Evolutionary conservation across 2,113 vertebrate species (phyloP).

Genomic region (Psilopogon haemacephalus): DNA sequence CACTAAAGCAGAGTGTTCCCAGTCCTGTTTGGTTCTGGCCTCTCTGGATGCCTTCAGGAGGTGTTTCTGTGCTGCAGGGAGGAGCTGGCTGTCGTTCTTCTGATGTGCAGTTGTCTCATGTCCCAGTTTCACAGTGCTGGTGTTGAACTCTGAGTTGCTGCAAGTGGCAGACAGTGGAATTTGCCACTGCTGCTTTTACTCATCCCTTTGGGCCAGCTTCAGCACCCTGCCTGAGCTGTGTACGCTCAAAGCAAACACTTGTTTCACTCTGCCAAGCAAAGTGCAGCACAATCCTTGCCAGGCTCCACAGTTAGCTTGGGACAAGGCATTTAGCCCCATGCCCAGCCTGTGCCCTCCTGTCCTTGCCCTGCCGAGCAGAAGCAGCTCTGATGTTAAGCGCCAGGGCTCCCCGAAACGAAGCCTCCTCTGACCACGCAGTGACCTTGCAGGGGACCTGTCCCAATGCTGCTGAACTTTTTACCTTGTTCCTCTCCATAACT

Average conservation of each 20-base stretch:
- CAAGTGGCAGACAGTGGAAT: not conserved
- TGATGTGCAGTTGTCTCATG: rapidly evolving
- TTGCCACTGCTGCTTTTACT: not conserved
- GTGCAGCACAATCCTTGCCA: not conserved
- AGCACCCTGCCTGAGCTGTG: not conserved
- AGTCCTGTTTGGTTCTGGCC: rapidly evolving
- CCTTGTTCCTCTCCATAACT: constrained; percentile 49
- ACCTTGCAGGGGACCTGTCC: constrained; percentile 13
- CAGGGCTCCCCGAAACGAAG: not conserved
- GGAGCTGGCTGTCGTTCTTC: not conserved
- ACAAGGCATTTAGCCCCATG: not conserved
- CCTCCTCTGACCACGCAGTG: not conserved
- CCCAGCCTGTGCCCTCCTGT: not conserved
- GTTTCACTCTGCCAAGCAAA: not conserved
- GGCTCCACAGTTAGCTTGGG: not conserved
- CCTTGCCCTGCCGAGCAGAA: not conserved
- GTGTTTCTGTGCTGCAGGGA: not conserved
- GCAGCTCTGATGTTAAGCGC: not conserved
- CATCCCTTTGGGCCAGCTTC: rapidly evolving
- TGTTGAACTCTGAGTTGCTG: rapidly evolving
- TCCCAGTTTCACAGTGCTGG: not conserved
- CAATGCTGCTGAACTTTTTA: constrained; percentile 50
- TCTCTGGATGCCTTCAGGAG: not conserved
- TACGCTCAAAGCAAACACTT: not conserved
- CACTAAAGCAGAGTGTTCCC: rapidly evolving